Evolutionary conservation across 2,888 invertebrate genomes (phyloP).

Genomic region (Limnephilus marmoratus): DNA sequence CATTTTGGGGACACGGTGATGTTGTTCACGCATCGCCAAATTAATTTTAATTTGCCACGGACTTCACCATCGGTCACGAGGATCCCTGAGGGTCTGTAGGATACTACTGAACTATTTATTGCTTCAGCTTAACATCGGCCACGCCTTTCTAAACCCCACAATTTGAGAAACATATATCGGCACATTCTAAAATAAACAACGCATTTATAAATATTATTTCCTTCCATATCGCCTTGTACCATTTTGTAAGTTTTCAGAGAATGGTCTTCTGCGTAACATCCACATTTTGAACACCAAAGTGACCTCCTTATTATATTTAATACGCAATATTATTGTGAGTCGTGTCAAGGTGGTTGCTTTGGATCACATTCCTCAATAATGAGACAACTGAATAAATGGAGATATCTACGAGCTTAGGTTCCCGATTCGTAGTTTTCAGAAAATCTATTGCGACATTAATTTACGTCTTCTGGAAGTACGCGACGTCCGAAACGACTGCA

Average conservation of each 20-base stretch:
- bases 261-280: background rate
- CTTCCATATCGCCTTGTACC: background rate
- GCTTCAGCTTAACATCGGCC: too few species aligned
- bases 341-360: background rate
- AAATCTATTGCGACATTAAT: slow-evolving; percentile 6
- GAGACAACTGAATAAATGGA: background rate
- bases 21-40: too few species aligned
- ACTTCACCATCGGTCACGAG: too few species aligned
- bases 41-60: too few species aligned
- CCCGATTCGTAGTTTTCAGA: background rate
- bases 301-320: background rate
- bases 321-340: background rate
- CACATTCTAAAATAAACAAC: background rate
- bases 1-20: too few species aligned
- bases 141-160: too few species aligned
- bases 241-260: background rate
- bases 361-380: background rate
- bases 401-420: background rate
- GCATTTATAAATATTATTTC: background rate
- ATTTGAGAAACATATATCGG: background rate
- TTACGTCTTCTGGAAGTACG: background rate
- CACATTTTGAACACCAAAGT: background rate
- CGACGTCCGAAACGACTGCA: background rate
- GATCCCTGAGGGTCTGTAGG: too few species aligned
- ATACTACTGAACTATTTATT: background rate